Percentiles rank a stretch among this genome's conserved stretches.
Evolutionary conservation across 1,140 invertebrate species (phyloP).

Genomic region (Galendromus occidentalis): DNA sequence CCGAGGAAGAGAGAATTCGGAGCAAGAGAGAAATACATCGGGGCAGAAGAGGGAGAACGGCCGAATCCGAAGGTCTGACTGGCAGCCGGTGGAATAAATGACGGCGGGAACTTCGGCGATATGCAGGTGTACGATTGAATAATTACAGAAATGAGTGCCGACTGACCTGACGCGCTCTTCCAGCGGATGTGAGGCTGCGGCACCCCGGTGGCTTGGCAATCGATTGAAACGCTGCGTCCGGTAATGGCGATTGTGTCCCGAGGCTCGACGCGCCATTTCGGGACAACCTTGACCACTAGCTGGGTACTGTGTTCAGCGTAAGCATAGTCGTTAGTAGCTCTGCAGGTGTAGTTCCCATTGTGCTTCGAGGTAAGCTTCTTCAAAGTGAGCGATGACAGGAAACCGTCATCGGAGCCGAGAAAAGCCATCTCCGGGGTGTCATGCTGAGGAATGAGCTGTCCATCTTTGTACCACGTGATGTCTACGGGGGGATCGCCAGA

Average conservation of each 20-base stretch:
- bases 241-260: constrained; percentile 62
- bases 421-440: constrained; percentile 13
- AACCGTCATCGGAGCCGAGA: constrained; percentile 22
- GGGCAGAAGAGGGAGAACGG: too few species aligned
- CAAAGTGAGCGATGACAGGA: constrained; percentile 28
- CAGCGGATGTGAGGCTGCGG: constrained; percentile 67
- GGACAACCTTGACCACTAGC: constrained; percentile 41
- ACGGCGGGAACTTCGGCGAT: too few species aligned
- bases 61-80: too few species aligned
- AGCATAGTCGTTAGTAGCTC: constrained; percentile 33
- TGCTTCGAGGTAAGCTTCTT: constrained; percentile 28
- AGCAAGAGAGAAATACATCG: too few species aligned
- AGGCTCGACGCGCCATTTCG: constrained; percentile 72
- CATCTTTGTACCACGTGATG: constrained; percentile 38
- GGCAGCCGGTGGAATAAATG: too few species aligned
- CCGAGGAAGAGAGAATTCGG: too few species aligned
- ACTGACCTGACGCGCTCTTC: constrained; percentile 28
- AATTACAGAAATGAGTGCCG: background rate
- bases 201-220: constrained; percentile 76
- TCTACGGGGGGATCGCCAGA: constrained; percentile 31
- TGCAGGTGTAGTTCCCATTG: constrained; percentile 38
- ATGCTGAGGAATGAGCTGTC: constrained; percentile 35
- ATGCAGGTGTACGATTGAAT: too few species aligned
- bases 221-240: constrained; percentile 54
- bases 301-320: constrained; percentile 30